Conservation (phyloP, 2,113 vertebrate genomes). For the Leptosomus discolor region DNA sequence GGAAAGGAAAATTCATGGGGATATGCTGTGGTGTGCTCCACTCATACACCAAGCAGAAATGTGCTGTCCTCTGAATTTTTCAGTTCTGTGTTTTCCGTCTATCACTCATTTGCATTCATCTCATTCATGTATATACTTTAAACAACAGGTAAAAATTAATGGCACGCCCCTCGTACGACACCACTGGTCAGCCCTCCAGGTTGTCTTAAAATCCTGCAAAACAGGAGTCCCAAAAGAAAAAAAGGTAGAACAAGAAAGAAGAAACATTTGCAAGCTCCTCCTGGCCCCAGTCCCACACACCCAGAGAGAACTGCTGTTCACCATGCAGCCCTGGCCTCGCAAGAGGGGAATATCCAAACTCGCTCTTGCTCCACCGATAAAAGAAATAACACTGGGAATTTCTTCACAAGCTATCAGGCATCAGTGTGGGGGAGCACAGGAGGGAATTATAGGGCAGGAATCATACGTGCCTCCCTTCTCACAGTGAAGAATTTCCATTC, state of each 20-base stretch:
- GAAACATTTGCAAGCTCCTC: neutral
- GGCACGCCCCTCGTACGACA: neutral
- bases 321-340: fast-evolving
- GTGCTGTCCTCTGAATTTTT: neutral
- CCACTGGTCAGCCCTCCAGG: neutral
- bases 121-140: neutral
- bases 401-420: neutral
- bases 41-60: neutral
- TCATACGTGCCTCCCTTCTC: neutral
- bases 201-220: neutral
- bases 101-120: neutral
- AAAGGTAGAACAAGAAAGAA: neutral
- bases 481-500: neutral
- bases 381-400: neutral
- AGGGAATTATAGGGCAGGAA: neutral
- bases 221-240: neutral
- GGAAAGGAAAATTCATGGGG: neutral
- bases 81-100: neutral
- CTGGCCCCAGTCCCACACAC: neutral
- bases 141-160: neutral
- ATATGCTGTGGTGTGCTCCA: neutral
- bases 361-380: neutral
- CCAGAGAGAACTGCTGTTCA: neutral
- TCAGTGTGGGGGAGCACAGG: neutral
- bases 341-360: neutral